Evolutionary conservation across 1,140 invertebrate species (phyloP), one percentile per base, ranked within the genome.

Genomic region (Portunus trituberculatus): DNA sequence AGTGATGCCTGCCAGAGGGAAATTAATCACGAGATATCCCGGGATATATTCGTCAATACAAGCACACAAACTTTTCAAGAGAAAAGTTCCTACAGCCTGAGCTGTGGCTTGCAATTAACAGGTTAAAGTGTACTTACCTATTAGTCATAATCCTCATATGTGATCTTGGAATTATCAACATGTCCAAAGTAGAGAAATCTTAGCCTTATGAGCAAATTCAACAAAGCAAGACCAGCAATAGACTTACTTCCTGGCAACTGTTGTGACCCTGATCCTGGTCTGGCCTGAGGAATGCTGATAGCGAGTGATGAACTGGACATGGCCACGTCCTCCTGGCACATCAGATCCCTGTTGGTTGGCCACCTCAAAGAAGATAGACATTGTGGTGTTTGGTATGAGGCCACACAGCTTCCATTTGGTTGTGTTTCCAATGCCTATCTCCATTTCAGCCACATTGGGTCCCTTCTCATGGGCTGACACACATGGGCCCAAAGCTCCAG

Each of bases 391-490:
- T 0, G 99, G 99, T 91, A 98, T 99, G 14, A 99, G 97, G 0
- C 99, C 98, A 97, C 99, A 99, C 97, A 99, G 98, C 97, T 99
- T 99, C 99, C 99, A 99, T 96, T 99, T 99, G 96, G 98, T 99
- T 0, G 99, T 99, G 89, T 99, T 99, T 83, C 99, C 99, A 97
- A 99, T 98, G 93, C 99, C 99, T 94, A 99, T 98, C 97, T 99
- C 99, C 95, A 98, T 99, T 96, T 99, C 99, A 0, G 99, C 99
- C 48, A 99, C 99, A 96, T 98, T 98, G 10, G 98, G 97, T 89
- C 98, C 98, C 97, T 99, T 99, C 46, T 98, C 98, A 96, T 99
- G 99, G 96, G 99, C 97, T 0, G 99, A 99, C 32, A 99, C 98
- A 97, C 99, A 99, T 1, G 99, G 98, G 59, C 99, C 99, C 94